Percentiles rank a stretch among this genome's conserved stretches.
Conservation (phyloP, 2,113 vertebrate genomes). For the Sinocyclocheilus anophthalmus region DNA sequence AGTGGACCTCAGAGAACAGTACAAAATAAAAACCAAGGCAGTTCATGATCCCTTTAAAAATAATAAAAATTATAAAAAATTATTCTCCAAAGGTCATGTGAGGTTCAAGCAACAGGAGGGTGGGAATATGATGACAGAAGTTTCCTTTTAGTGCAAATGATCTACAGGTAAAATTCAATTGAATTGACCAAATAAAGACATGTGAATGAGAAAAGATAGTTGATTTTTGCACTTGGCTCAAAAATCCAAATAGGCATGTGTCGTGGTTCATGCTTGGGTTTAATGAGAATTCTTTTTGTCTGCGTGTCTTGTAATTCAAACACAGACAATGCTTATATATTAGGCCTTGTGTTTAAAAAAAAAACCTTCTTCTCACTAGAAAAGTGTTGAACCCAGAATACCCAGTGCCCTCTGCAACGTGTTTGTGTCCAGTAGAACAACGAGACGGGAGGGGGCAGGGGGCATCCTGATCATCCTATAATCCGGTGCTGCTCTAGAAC, state of each 20-base stretch:
- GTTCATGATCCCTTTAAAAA: too few species aligned
- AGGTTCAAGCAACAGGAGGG: background rate
- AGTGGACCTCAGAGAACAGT: too few species aligned
- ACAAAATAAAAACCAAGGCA: too few species aligned
- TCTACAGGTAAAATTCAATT: too few species aligned
- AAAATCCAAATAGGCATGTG: background rate
- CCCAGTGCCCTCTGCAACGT: constrained; percentile 46
- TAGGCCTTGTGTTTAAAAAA: constrained; percentile 58
- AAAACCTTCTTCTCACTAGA: constrained; percentile 49
- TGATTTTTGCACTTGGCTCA: background rate
- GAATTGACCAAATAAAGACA: too few species aligned
- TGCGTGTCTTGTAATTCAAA: constrained; percentile 38
- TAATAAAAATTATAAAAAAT: too few species aligned
- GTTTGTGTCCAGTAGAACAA: constrained; percentile 57
- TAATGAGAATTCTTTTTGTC: constrained; percentile 66
- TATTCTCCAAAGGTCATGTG: background rate
- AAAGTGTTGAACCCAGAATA: constrained; percentile 43
- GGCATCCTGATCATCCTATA: constrained; percentile 73
- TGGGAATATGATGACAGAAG: background rate
- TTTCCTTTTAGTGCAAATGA: too few species aligned
- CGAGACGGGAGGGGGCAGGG: constrained; percentile 21
- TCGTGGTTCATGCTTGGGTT: constrained; percentile 44
- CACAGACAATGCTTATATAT: constrained; percentile 49
- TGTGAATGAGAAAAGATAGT: too few species aligned
- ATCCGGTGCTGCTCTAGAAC: constrained; percentile 72